Evolutionary conservation across 2,113 vertebrate genomes (phyloP).

Genomic region (Limanda limanda): DNA sequence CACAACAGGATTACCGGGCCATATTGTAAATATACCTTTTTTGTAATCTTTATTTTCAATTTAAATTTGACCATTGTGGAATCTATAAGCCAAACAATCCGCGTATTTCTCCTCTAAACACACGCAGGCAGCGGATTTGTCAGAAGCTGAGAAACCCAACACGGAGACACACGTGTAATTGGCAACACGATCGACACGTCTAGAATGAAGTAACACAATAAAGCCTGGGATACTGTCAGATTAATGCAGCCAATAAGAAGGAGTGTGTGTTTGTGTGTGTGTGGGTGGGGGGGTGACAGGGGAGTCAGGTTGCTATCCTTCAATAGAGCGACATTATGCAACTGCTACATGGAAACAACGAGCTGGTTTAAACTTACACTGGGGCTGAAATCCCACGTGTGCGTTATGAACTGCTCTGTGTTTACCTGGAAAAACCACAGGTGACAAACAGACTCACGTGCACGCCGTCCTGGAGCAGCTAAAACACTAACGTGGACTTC

Average conservation of each 20-base stretch:
- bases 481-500: background rate
- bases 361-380: constrained; percentile 69
- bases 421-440: constrained; percentile 41
- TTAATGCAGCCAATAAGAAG: constrained; percentile 59
- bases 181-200: constrained; percentile 63
- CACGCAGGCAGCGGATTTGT: constrained; percentile 15
- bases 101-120: background rate
- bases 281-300: constrained; percentile 24
- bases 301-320: constrained; percentile 66
- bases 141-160: constrained; percentile 41
- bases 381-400: constrained; percentile 50
- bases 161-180: constrained; percentile 55
- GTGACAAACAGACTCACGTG: constrained; percentile 26
- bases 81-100: background rate
- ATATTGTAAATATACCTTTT: constrained; percentile 5
- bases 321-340: constrained; percentile 57
- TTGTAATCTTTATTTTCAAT: background rate
- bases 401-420: constrained; percentile 49
- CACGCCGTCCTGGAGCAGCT: constrained; percentile 2
- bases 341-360: constrained; percentile 59
- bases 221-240: constrained; percentile 45
- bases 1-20: background rate
- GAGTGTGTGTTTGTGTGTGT: background rate
- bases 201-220: constrained; percentile 58
- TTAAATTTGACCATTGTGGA: background rate